Base-by-base conservation (phyloP, 1,140 invertebrate species). In the Lethocerus indicus region DNA sequence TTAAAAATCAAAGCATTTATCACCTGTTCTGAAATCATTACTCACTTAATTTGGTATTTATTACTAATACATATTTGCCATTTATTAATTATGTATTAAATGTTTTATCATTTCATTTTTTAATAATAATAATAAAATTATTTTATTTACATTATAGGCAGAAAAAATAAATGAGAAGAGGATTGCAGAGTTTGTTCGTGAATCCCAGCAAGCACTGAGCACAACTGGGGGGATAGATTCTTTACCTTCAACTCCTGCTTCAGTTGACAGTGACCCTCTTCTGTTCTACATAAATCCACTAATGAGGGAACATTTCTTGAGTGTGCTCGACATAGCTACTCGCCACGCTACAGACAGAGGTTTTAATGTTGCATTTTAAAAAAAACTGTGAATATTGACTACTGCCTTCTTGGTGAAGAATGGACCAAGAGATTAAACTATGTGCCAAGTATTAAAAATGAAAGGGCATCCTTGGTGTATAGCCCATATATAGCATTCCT, bases 171-270 rank as follows among this genome's bases (percentile, higher is more conserved):
- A 50, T 14, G 56, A 54, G 32, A 53, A 47, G 27, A 43, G 59
- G 24, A 50, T 60, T 3, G 50, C 50, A 7, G 57, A 60, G 36
- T 60, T 55, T 49, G 57, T 60, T 3, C 54, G 56, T 25, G 56
- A 54, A 29, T 54, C 54, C 27, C 46, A 53, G 21, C n/a, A 51
- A 21, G 49, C 52, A 1, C 29, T 56, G 3, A 43, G 41, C n/a
- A 24, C 24, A 5, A 49, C 56, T 13, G n/a, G n/a, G n/a, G n/a
- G n/a, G n/a, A n/a, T n/a, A n/a, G n/a, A n/a, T n/a, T n/a, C n/a
- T n/a, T 27, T 45, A 1, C 37, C 54, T 7, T 26, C 45, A 3
- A 49, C 48, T 28, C 39, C 47, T 23, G 27, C 48, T 27, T 36
- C 36, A 18, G 5, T 29, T 27, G 50, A 52, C 24, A 26, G 24